These are phyloP conservation scores for Pollenia angustigena DNA, from an alignment of 2,888 invertebrate genomes.

Conservation along the genomic window DNA sequence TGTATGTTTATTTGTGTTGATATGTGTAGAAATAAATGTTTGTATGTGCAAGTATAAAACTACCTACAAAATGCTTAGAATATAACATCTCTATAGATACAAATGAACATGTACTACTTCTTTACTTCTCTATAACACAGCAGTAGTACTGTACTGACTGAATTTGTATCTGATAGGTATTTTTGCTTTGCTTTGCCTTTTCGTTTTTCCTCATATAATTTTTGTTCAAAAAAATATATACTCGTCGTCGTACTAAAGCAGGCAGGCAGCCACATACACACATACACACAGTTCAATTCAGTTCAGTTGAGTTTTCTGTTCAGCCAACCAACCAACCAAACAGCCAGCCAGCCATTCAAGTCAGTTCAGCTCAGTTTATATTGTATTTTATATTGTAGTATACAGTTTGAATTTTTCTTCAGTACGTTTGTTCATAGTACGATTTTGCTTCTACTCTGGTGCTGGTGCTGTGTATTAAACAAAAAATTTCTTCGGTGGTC, in stretches of 20 bases:
- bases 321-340: conserved; percentile 15
- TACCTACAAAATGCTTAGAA: conserved; percentile 62
- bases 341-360: conserved; percentile 64
- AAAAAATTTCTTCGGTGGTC: conserved; percentile 61
- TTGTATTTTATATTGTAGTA: conserved; percentile 52
- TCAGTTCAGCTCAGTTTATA: conserved; percentile 65
- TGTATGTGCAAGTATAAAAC: conserved; percentile 43
- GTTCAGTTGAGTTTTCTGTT: conserved; percentile 71
- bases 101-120: conserved; percentile 68
- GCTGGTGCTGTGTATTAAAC: conserved; percentile 56
- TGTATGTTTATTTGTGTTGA: conserved; percentile 5
- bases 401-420: conserved; percentile 68
- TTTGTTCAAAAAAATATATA: conserved; percentile 36
- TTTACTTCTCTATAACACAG: conserved; percentile 42
- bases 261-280: conserved; percentile 38
- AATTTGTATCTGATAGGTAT: conserved; percentile 49
- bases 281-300: conserved; percentile 62
- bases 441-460: conserved; percentile 68
- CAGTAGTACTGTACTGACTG: conserved; percentile 54
- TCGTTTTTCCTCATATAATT: conserved; percentile 54
- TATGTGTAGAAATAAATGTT: conserved; percentile 6
- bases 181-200: conserved; percentile 51
- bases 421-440: conserved; percentile 70
- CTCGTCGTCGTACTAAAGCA: conserved; percentile 50
- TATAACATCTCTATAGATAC: conserved; percentile 65